phyloP scores from a whole-genome alignment of 2,113 vertebrate genomes.

The Corythornis cristatus region DNA sequence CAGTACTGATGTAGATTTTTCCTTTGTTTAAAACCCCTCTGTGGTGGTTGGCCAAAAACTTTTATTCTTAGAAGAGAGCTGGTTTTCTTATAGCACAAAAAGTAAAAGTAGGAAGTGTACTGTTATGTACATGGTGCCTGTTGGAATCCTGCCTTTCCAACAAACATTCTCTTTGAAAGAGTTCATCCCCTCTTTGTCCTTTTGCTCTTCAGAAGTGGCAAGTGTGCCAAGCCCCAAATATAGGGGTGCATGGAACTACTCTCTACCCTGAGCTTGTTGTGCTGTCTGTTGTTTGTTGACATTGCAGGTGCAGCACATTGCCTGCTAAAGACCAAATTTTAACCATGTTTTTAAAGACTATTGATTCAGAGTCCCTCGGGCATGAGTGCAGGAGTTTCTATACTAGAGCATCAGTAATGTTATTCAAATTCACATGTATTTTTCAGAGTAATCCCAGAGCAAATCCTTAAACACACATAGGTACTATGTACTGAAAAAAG shows the following conservation, averaged over 20 bases:
- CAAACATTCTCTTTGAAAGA: fast-evolving
- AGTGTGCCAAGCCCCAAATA: neutral
- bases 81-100: neutral
- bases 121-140: fast-evolving
- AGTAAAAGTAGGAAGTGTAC: neutral
- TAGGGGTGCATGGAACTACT: fast-evolving
- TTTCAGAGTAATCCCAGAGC: conserved; percentile 4
- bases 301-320: neutral
- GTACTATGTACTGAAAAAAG: neutral
- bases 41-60: conserved; percentile 26
- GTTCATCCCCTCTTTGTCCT: fast-evolving
- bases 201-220: neutral
- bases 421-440: neutral
- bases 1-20: conserved; percentile 25
- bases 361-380: neutral
- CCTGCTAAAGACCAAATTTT: conserved; percentile 2
- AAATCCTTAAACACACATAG: neutral
- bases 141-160: neutral
- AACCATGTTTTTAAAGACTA: neutral
- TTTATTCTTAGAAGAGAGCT: neutral
- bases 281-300: neutral
- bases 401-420: neutral
- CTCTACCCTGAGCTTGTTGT: neutral
- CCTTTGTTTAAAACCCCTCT: conserved; percentile 36
- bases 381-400: neutral